Percentiles rank a stretch among this genome's conserved stretches.
Evolutionary conservation across 2,888 invertebrate genomes (phyloP).

Genomic region (Thera britannica): DNA sequence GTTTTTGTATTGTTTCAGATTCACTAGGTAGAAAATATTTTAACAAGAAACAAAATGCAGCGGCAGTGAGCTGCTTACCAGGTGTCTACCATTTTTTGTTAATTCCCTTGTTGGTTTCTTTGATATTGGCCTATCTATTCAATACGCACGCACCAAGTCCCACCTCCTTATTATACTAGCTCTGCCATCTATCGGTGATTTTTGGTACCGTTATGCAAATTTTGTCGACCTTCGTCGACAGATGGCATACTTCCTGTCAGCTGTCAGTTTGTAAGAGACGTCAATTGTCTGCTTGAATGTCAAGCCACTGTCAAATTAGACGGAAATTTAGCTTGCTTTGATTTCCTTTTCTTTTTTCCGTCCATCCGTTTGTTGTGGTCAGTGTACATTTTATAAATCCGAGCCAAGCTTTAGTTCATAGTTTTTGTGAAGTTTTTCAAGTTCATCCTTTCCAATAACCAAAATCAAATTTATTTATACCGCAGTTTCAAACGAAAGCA

Average conservation of each 20-base stretch:
- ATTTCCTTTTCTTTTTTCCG: neutral
- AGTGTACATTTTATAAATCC: constrained; percentile 49
- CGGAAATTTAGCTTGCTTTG: neutral
- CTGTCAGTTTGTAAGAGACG: neutral
- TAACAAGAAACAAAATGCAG: constrained; percentile 67
- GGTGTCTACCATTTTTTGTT: constrained; percentile 40
- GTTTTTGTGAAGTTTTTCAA: constrained; percentile 69
- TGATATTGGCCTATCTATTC: neutral
- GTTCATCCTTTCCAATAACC: constrained; percentile 58
- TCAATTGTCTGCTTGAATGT: constrained; percentile 40
- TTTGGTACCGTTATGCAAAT: constrained; percentile 57
- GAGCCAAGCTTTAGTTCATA: constrained; percentile 76
- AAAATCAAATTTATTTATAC: constrained; percentile 52
- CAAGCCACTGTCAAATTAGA: constrained; percentile 48
- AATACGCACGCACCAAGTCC: neutral
- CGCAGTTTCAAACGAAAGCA: constrained; percentile 61
- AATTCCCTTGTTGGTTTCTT: neutral
- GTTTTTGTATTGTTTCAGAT: constrained; percentile 58
- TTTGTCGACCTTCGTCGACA: constrained; percentile 48
- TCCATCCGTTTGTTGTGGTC: neutral
- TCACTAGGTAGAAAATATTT: constrained; percentile 40
- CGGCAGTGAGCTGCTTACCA: constrained; percentile 80
- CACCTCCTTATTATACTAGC: constrained; percentile 21
- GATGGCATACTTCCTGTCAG: constrained; percentile 62
- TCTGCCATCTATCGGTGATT: constrained; percentile 62